These are phyloP conservation scores for Monochamus alternatus DNA, from an alignment of 2,888 invertebrate species.

Conservation along the genomic window DNA sequence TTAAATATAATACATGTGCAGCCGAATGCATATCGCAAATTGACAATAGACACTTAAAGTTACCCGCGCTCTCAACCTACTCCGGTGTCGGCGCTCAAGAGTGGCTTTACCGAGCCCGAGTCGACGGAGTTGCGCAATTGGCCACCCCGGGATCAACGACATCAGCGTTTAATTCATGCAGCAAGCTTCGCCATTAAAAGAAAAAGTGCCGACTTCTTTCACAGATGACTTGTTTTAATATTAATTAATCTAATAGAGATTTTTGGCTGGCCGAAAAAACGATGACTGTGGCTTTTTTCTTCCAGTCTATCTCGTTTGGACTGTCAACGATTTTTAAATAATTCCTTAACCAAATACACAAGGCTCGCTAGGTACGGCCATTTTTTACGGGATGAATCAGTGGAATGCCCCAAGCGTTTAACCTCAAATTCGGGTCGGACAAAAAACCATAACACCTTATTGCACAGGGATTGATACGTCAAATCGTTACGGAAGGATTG, in stretches of 20 bases:
- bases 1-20: conserved; percentile 36
- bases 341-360: conserved; percentile 17
- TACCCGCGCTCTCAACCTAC: conserved; percentile 37
- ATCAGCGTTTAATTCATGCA: conserved; percentile 45
- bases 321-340: conserved; percentile 30
- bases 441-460: too few relatives aligned
- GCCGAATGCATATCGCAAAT: conserved; percentile 31
- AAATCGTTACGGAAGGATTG: too few relatives aligned
- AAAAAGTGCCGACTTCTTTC: conserved; percentile 46
- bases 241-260: conserved; percentile 47
- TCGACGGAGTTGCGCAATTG: conserved; percentile 37
- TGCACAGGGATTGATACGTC: too few relatives aligned
- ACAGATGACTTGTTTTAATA: conserved; percentile 45
- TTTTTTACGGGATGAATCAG: too few relatives aligned
- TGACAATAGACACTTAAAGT: conserved; percentile 41
- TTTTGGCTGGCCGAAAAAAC: conserved; percentile 34
- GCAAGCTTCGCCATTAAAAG: conserved; percentile 21
- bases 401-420: too few relatives aligned
- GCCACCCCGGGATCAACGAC: conserved; percentile 38
- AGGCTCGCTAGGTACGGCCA: background rate
- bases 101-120: conserved; percentile 14
- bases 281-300: conserved; percentile 30
- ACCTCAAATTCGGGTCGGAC: too few relatives aligned
- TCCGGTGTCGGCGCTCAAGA: conserved; percentile 20
- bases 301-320: conserved; percentile 28